These are phyloP conservation scores for Rhagonycha lutea DNA, from an alignment of 2,888 invertebrate genomes.

Conservation along the genomic window DNA sequence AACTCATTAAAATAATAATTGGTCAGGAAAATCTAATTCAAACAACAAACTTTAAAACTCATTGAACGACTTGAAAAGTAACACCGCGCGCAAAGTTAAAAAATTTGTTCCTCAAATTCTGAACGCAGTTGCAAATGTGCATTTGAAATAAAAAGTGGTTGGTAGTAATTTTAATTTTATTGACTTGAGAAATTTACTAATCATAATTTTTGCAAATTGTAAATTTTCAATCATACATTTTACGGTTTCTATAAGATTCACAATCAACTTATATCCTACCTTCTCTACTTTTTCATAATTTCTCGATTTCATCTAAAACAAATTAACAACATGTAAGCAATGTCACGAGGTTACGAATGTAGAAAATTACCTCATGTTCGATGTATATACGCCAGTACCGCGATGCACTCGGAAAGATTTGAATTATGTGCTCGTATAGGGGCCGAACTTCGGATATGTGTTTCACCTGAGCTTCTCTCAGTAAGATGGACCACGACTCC, in stretches of 20 bases:
- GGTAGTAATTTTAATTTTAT: slow-evolving; percentile 18
- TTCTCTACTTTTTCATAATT: slow-evolving; percentile 99
- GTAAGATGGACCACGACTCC: slow-evolving; percentile 96
- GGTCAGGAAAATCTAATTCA: slow-evolving; percentile 37
- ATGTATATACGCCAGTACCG: slow-evolving; percentile 99
- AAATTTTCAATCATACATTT: slow-evolving; percentile 25
- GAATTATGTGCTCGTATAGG: slow-evolving; percentile 92
- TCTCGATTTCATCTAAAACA: slow-evolving; percentile 90
- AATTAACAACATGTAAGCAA: neutral
- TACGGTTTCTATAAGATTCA: neutral
- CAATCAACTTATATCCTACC: slow-evolving; percentile 60
- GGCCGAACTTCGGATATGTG: slow-evolving; percentile 87
- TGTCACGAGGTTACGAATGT: neutral
- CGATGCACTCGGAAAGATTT: slow-evolving; percentile 94
- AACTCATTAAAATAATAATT: neutral
- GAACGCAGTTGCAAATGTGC: slow-evolving; percentile 44
- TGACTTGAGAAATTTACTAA: slow-evolving; percentile 30
- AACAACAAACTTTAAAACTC: slow-evolving; percentile 41
- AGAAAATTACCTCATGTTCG: slow-evolving; percentile 86
- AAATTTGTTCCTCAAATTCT: slow-evolving; percentile 55
- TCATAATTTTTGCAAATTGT: slow-evolving; percentile 23
- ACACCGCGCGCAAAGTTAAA: slow-evolving; percentile 11
- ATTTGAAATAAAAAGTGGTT: slow-evolving; percentile 42
- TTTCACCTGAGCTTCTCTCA: slow-evolving; percentile 89
- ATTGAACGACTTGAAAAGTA: neutral